phyloP scores from a whole-genome alignment of 2,797 vertebrate genomes.

The Sebastes nivosus region DNA sequence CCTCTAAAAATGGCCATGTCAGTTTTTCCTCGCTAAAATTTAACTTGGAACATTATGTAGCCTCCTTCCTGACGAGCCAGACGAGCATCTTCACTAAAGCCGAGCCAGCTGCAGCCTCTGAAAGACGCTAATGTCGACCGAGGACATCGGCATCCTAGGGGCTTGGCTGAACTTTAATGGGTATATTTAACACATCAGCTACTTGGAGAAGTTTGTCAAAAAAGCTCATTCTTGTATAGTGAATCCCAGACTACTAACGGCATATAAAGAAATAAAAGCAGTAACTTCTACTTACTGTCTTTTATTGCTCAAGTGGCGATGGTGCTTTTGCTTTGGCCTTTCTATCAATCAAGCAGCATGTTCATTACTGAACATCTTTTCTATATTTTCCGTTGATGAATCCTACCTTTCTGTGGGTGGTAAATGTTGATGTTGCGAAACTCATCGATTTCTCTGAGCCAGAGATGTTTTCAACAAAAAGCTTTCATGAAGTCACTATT shows the following conservation, averaged over 20 bases:
- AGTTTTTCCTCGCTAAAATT: neutral
- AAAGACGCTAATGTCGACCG: neutral
- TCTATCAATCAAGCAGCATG: neutral
- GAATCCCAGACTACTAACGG: neutral
- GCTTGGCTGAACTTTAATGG: neutral
- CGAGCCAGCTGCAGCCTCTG: neutral
- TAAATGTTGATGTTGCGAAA: conserved; percentile 3
- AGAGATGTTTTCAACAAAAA: conserved; percentile 32
- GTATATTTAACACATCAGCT: neutral
- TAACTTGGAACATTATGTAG: neutral
- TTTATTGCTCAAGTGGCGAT: neutral
- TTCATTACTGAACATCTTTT: neutral
- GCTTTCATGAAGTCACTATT: conserved; percentile 39
- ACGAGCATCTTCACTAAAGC: neutral
- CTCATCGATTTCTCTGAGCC: conserved; percentile 6
- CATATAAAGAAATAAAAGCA: neutral
- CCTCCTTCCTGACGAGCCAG: neutral
- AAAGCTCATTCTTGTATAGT: neutral
- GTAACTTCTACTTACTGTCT: neutral
- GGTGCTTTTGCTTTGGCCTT: neutral
- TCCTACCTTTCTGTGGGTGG: neutral
- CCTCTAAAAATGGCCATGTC: neutral
- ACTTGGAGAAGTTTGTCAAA: neutral
- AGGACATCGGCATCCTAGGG: neutral
- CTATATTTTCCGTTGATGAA: conserved; percentile 8